Evolutionary conservation across 2,797 vertebrate genomes (phyloP).

Genomic region (Rhinoraja longicauda): DNA sequence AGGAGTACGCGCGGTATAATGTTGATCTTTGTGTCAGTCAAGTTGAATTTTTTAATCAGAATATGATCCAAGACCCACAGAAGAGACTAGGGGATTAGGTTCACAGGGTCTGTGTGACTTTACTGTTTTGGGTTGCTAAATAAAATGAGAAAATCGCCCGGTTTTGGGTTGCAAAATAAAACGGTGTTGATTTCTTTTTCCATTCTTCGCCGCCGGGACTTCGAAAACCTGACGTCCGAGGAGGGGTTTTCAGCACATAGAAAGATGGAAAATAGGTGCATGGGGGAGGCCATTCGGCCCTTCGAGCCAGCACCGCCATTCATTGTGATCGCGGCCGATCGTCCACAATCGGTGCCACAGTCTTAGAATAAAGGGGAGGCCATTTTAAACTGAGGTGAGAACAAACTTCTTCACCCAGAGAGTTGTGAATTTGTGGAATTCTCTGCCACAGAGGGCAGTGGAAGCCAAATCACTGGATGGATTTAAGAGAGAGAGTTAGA

Average conservation of each 20-base stretch:
- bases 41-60: slow-evolving; percentile 31
- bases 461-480: no score
- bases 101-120: slow-evolving; percentile 32
- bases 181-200: neutral
- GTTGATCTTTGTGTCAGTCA: slow-evolving; percentile 37
- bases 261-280: no score
- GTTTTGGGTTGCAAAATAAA: neutral
- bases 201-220: neutral
- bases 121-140: neutral
- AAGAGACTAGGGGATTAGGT: slow-evolving; percentile 16
- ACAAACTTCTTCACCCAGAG: no score
- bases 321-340: no score
- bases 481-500: no score
- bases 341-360: no score
- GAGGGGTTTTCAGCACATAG: neutral
- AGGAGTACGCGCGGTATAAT: slow-evolving; percentile 8
- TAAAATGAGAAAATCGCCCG: neutral
- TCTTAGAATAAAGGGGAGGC: no score
- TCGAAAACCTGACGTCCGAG: neutral
- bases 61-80: slow-evolving; percentile 35
- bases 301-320: no score
- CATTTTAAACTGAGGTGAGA: no score
- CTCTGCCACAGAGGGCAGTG: no score
- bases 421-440: no score
- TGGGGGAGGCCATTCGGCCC: no score